phyloP scores from a whole-genome alignment of 2,113 vertebrate genomes.

The Pteropus alecto region DNA sequence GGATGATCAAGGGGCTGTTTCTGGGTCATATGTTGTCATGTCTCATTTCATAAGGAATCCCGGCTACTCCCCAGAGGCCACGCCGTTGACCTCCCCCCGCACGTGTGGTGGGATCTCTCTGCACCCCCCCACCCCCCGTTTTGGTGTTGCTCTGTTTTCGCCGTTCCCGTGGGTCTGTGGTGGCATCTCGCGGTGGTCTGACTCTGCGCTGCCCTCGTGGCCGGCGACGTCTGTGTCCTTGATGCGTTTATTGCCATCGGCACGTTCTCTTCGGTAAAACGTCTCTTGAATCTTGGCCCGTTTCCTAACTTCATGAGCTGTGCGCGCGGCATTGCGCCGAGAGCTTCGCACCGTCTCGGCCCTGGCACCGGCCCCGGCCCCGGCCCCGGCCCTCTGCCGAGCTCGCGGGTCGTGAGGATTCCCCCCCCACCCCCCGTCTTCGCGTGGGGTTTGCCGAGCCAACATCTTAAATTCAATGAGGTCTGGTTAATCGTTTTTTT shows the following conservation, averaged over 20 bases:
- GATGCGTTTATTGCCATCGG: background rate
- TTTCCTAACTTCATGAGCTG: background rate
- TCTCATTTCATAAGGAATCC: background rate
- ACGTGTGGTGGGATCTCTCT: background rate
- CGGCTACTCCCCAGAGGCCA: background rate
- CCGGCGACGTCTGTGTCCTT: background rate
- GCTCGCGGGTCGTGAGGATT: too few species aligned
- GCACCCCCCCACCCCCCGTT: background rate
- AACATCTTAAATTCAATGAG: background rate
- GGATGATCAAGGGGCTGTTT: background rate
- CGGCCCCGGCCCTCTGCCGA: too few species aligned
- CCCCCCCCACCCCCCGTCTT: background rate
- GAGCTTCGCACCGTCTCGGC: too few species aligned
- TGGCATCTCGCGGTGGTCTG: background rate
- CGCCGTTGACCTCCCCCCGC: too few species aligned
- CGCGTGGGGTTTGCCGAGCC: background rate
- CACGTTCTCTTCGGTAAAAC: background rate
- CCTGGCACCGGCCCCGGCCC: too few species aligned
- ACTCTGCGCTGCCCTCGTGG: background rate
- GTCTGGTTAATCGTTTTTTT: background rate
- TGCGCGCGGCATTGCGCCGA: too few species aligned
- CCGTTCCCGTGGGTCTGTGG: rapidly evolving
- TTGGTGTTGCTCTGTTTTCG: background rate
- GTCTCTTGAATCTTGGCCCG: background rate
- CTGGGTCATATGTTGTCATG: background rate